Percentiles rank a stretch among this genome's conserved stretches.
phyloP scores from a whole-genome alignment of 1,140 invertebrate genomes.

The Melanaphis sacchari region DNA sequence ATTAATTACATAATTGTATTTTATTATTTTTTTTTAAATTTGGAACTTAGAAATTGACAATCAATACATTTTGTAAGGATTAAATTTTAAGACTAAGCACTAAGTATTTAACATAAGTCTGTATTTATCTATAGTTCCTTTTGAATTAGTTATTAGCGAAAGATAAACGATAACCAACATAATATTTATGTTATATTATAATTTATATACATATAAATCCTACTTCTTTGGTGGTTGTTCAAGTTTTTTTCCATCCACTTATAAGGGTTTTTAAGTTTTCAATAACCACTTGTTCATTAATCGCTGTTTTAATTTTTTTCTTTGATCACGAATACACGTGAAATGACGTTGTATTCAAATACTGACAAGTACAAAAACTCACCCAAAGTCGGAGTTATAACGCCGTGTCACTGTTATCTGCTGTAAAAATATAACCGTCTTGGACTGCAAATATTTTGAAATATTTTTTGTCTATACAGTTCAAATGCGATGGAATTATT shows the following conservation, averaged over 20 bases:
- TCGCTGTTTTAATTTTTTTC: neutral
- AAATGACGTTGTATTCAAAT: neutral
- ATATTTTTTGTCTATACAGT: neutral
- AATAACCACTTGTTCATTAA: neutral
- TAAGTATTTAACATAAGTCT: neutral
- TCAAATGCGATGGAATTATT: neutral
- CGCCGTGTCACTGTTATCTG: neutral
- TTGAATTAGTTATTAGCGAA: neutral
- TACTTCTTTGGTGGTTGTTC: neutral
- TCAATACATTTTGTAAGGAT: neutral
- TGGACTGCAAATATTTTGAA: neutral
- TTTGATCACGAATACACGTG: neutral
- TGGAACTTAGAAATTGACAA: neutral
- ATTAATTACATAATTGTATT: no score
- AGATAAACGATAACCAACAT: neutral
- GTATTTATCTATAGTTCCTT: neutral
- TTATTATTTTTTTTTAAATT: neutral
- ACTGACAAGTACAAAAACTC: neutral
- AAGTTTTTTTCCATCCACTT: neutral
- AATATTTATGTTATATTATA: neutral
- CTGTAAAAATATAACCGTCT: neutral
- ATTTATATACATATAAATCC: no score
- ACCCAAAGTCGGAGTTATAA: neutral
- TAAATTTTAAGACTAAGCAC: neutral
- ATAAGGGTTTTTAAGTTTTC: neutral